Conservation (phyloP, 1,140 invertebrate species). For the Rhagoletis zephyria region DNA sequence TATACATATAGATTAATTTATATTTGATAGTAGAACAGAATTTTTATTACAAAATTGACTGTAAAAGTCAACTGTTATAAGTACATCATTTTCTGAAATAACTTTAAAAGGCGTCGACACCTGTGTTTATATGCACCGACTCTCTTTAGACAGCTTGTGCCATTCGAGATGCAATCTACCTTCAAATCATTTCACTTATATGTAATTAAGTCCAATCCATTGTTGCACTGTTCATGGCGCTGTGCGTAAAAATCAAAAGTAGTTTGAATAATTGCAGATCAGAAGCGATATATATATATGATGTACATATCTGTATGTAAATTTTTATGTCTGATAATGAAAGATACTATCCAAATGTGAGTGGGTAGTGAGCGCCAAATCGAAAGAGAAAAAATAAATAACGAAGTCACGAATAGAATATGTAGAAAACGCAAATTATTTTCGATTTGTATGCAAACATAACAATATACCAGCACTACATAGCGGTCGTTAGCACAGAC, state of each 20-base stretch:
- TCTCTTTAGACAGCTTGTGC: too few species aligned
- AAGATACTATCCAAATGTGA: neutral
- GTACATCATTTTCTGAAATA: too few species aligned
- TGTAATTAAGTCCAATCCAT: neutral
- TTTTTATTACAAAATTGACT: too few species aligned
- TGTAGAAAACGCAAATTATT: neutral
- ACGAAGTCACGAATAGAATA: neutral
- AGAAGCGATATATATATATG: neutral
- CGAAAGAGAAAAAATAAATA: neutral
- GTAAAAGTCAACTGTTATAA: too few species aligned
- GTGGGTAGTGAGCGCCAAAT: neutral
- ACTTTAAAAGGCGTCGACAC: too few species aligned
- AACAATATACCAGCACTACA: neutral
- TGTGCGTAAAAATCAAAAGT: slow-evolving; percentile 11
- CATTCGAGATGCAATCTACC: too few species aligned
- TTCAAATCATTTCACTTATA: neutral
- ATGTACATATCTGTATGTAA: neutral
- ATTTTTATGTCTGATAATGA: neutral
- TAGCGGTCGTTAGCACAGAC: neutral
- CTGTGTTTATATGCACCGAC: too few species aligned
- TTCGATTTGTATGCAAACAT: slow-evolving; percentile 26
- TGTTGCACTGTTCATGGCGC: neutral
- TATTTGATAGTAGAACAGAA: too few species aligned
- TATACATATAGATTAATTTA: too few species aligned
- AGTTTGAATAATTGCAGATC: neutral